Evolutionary conservation across 2,113 vertebrate species (phyloP).

Genomic region (Mola mola): DNA sequence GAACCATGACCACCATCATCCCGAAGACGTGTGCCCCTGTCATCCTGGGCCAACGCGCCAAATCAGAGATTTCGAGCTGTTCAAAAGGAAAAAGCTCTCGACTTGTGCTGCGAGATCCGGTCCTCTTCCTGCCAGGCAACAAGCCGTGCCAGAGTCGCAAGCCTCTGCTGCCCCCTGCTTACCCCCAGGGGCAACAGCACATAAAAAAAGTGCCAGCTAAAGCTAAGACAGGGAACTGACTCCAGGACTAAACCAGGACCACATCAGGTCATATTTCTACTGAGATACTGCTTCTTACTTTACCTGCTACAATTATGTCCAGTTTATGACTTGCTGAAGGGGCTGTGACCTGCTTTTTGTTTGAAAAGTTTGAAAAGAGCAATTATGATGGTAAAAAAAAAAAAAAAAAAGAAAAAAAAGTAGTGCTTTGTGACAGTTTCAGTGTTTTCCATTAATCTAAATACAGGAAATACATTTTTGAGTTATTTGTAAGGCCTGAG

Average conservation of each 20-base stretch:
- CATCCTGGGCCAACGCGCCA: slow-evolving; percentile 74
- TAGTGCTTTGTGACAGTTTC: too few relatives aligned
- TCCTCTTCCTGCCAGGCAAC: slow-evolving; percentile 7
- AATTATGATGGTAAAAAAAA: too few relatives aligned
- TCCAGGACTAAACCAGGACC: background rate
- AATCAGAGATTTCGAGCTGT: slow-evolving; percentile 75
- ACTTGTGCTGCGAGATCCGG: slow-evolving; percentile 36
- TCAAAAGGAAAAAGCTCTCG: slow-evolving; percentile 26
- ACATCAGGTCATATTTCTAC: background rate
- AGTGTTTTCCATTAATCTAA: too few relatives aligned
- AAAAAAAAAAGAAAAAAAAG: too few relatives aligned
- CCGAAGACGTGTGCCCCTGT: slow-evolving; percentile 72
- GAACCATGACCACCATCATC: slow-evolving; percentile 80
- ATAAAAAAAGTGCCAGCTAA: slow-evolving; percentile 52
- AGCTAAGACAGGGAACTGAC: slow-evolving; percentile 44
- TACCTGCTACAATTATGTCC: background rate
- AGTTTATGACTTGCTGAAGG: too few relatives aligned
- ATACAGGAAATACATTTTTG: too few relatives aligned
- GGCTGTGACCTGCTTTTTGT: too few relatives aligned
- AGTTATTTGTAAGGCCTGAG: too few relatives aligned
- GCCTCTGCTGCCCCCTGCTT: slow-evolving; percentile 50
- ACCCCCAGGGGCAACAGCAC: slow-evolving; percentile 36
- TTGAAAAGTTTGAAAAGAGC: too few relatives aligned
- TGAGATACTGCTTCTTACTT: background rate
- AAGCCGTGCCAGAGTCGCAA: slow-evolving; percentile 45